Conservation (phyloP, 2,113 vertebrate species). For the Lophochroa leadbeateri region DNA sequence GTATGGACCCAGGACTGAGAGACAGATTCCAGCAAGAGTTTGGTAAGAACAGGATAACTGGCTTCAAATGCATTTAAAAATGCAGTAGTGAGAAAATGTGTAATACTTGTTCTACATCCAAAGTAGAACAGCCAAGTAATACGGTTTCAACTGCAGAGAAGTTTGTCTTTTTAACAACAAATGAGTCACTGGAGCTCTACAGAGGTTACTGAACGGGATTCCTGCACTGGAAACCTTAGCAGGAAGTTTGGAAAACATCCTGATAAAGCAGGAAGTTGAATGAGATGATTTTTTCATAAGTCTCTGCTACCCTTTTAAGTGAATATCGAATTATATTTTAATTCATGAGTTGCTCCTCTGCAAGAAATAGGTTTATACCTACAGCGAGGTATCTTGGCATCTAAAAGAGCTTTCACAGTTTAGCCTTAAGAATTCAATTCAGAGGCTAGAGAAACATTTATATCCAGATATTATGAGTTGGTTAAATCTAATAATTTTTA, state of each 20-base stretch:
- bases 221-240: neutral
- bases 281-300: neutral
- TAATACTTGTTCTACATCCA: accelerated
- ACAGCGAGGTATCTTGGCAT: neutral
- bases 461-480: neutral
- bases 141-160: neutral
- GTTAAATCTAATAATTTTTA: neutral
- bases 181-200: neutral
- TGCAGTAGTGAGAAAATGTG: neutral
- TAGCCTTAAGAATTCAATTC: neutral
- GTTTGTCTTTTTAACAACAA: neutral
- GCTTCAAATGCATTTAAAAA: neutral
- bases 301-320: neutral
- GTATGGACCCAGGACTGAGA: neutral
- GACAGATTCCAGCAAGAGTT: neutral
- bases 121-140: neutral
- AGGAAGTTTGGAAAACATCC: neutral
- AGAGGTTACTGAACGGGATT: neutral
- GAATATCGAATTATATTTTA: neutral
- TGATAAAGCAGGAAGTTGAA: neutral
- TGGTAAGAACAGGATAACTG: neutral
- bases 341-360: neutral
- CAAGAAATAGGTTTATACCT: neutral
- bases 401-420: neutral
- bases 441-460: neutral